Evolutionary conservation across 2,888 invertebrate species (phyloP).

Genomic region (Lycophotia porphyrea): DNA sequence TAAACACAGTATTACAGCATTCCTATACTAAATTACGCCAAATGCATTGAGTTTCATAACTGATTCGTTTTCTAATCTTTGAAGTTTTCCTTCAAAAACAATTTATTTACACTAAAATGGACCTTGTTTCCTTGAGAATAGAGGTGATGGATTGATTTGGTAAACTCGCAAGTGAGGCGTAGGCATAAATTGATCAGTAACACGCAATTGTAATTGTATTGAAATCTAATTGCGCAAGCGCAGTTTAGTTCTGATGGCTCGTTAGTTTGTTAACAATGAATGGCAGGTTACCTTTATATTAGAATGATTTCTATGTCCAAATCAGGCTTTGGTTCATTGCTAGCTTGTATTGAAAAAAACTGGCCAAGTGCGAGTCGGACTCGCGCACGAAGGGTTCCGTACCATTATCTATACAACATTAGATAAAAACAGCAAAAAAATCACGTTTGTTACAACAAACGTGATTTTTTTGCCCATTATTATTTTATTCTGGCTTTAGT

Average conservation of each 20-base stretch:
- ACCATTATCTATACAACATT: too few species aligned
- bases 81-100: constrained; percentile 8
- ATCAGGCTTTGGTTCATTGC: neutral
- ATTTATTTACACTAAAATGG: neutral
- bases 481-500: too few species aligned
- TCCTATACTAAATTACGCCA: constrained; percentile 55
- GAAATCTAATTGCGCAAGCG: constrained; percentile 49
- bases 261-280: constrained; percentile 13
- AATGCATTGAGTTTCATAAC: constrained; percentile 61
- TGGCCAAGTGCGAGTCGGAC: too few species aligned
- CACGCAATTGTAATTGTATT: constrained; percentile 57
- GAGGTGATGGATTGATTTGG: neutral
- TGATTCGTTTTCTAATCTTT: constrained; percentile 53
- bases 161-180: neutral
- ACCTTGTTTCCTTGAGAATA: neutral
- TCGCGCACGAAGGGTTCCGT: too few species aligned
- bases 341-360: neutral
- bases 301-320: neutral
- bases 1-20: constrained; percentile 59
- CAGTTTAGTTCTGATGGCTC: constrained; percentile 21
- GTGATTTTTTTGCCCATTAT: too few species aligned
- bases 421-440: too few species aligned
- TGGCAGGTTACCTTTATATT: neutral
- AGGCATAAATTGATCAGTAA: constrained; percentile 42
- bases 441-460: too few species aligned